phyloP scores from a whole-genome alignment of 2,797 vertebrate species.

The Bucorvus abyssinicus region DNA sequence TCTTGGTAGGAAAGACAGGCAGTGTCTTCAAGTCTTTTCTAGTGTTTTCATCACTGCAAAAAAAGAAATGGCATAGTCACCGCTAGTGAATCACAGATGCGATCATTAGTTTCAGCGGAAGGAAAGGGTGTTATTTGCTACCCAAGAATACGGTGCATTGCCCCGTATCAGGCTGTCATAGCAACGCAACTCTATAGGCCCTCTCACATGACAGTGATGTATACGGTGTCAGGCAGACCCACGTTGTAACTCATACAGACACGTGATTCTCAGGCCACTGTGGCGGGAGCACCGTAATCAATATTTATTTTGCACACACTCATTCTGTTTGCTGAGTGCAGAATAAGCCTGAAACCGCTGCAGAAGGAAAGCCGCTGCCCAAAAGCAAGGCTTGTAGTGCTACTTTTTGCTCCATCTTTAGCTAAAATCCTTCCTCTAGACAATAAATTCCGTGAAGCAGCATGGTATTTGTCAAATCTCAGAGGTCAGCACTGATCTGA shows the following conservation, averaged over 20 bases:
- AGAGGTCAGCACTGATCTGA: neutral
- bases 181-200: slow-evolving; percentile 40
- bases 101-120: neutral
- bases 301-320: slow-evolving; percentile 20
- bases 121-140: neutral
- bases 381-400: neutral
- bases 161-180: neutral
- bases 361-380: neutral
- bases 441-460: neutral
- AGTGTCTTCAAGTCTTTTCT: slow-evolving; percentile 89
- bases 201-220: slow-evolving; percentile 52
- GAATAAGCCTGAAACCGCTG: neutral
- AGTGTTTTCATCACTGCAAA: slow-evolving; percentile 84
- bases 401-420: neutral
- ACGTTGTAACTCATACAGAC: neutral
- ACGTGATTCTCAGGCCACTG: neutral
- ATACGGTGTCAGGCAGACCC: slow-evolving; percentile 14
- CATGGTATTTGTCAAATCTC: neutral
- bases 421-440: neutral
- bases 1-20: slow-evolving; percentile 89
- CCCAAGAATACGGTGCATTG: neutral
- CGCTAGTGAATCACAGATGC: neutral
- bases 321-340: neutral
- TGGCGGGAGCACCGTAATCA: neutral
- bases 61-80: neutral